Conservation (phyloP, 1,140 invertebrate species). For the Proales similis region DNA sequence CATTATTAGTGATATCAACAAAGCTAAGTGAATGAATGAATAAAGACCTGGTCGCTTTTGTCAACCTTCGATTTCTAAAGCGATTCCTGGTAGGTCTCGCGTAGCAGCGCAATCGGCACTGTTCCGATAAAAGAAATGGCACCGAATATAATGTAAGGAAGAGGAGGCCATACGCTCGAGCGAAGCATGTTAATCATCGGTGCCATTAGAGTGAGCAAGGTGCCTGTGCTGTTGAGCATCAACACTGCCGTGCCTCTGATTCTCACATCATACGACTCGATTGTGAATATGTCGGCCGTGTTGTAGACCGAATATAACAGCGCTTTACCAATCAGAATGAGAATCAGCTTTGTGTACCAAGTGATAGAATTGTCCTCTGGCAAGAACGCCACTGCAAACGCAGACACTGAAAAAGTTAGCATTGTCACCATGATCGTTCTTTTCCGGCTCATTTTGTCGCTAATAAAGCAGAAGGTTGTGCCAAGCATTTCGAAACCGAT, state of each 20-base stretch:
- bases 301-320: conserved; percentile 17
- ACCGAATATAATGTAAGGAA: too few relatives aligned
- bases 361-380: conserved; percentile 10
- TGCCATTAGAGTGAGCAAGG: conserved; percentile 9
- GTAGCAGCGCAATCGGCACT: too few relatives aligned
- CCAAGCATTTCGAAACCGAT: conserved; percentile 17
- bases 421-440: conserved; percentile 3
- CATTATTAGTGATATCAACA: too few relatives aligned
- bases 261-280: conserved; percentile 22
- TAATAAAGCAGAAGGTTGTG: conserved; percentile 1
- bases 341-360: background rate
- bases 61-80: too few relatives aligned
- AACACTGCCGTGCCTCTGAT: conserved; percentile 27
- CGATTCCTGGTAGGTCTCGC: too few relatives aligned
- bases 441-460: conserved; percentile 6
- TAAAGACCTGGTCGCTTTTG: too few relatives aligned
- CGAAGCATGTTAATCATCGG: conserved; percentile 33
- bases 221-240: conserved; percentile 6
- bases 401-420: background rate
- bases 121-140: too few relatives aligned
- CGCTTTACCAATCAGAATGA: background rate
- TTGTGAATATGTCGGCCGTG: background rate
- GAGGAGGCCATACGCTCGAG: too few relatives aligned
- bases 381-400: background rate
- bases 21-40: too few relatives aligned